Evolutionary conservation across 2,113 vertebrate species (phyloP).

Genomic region (Eptesicus fuscus): DNA sequence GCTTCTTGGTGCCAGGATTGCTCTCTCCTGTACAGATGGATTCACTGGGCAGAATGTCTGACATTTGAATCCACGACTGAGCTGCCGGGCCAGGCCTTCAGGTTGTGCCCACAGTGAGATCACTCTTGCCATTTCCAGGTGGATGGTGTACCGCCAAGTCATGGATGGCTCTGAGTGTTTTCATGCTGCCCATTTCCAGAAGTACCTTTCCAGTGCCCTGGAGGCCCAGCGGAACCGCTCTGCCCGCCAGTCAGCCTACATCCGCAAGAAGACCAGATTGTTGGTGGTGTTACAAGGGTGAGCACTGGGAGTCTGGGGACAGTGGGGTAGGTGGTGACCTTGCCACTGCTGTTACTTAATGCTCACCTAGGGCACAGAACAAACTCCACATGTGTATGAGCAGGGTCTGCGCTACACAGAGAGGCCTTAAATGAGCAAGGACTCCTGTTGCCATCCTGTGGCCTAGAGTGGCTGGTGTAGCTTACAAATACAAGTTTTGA

Average conservation of each 20-base stretch:
- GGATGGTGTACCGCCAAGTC: constrained; percentile 89
- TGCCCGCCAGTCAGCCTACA: constrained; percentile 55
- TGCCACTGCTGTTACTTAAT: background rate
- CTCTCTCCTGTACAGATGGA: background rate
- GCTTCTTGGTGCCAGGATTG: background rate
- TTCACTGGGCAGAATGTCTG: background rate
- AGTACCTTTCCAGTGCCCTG: constrained; percentile 87
- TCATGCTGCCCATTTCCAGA: constrained; percentile 90
- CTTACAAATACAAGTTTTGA: background rate
- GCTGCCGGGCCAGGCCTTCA: background rate
- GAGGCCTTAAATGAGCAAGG: background rate
- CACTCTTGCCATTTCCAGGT: constrained; percentile 78
- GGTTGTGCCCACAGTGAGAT: background rate
- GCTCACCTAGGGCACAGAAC: background rate
- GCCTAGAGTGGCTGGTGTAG: background rate
- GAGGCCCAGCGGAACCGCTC: constrained; percentile 82
- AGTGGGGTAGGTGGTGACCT: background rate
- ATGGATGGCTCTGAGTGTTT: constrained; percentile 87
- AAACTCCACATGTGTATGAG: background rate
- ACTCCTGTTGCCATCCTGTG: background rate
- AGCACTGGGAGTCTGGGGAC: constrained; percentile 39
- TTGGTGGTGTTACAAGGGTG: constrained; percentile 93
- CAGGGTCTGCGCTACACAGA: background rate
- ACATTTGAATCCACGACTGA: background rate
- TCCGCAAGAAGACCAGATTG: constrained; percentile 82